Evolutionary conservation across 1,140 invertebrate genomes (phyloP).

Genomic region (Cydia fagiglandana): DNA sequence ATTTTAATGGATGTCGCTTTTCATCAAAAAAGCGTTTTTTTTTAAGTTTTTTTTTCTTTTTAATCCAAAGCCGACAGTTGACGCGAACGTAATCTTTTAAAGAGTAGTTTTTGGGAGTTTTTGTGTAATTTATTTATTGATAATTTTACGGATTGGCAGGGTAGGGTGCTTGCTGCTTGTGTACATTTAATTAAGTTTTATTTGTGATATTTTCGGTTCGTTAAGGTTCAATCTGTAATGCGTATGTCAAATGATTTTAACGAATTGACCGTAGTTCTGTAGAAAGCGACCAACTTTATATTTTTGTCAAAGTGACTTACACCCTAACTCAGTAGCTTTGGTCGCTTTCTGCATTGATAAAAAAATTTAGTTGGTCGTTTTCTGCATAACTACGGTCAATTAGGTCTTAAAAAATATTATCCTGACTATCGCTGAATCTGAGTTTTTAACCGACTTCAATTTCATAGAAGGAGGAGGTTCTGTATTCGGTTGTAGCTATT

Average conservation of each 20-base stretch:
- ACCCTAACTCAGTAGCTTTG: no score
- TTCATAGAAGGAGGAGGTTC: no score
- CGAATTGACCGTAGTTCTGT: no score
- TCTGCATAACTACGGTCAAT: no score
- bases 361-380: no score
- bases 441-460: no score
- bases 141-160: slow-evolving; percentile 54
- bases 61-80: slow-evolving; percentile 76
- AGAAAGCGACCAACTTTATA: no score
- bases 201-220: slow-evolving; percentile 32
- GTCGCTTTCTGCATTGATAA: no score
- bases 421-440: neutral
- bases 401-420: neutral
- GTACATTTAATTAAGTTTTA: slow-evolving; percentile 32
- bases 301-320: no score
- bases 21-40: slow-evolving; percentile 61
- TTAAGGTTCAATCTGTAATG: slow-evolving; percentile 5
- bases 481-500: no score
- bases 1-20: slow-evolving; percentile 73
- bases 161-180: neutral
- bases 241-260: neutral
- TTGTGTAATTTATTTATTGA: slow-evolving; percentile 72
- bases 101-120: slow-evolving; percentile 65
- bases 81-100: slow-evolving; percentile 78
- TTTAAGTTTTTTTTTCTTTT: slow-evolving; percentile 56